Evolutionary conservation across 2,888 invertebrate species (phyloP), one percentile per base, ranked within the genome.

Genomic region (Ommatoiulus sabulosus): DNA sequence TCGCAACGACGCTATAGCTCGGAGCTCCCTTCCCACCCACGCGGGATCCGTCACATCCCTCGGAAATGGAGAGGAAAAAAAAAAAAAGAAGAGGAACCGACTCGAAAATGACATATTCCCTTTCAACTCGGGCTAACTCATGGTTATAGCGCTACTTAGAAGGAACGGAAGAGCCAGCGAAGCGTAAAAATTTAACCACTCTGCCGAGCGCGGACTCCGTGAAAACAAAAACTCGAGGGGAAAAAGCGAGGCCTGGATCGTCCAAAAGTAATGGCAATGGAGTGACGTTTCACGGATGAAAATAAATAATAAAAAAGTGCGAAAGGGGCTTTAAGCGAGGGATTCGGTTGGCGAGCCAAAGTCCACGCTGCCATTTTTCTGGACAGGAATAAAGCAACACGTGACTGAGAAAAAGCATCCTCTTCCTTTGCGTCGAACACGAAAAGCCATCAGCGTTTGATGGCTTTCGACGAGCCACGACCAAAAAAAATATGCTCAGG

Each of bases 31-130:
- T 12, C 24, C 72, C 72, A 24, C 72, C 72, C 72, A 72, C 72
- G 72, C 24, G 24, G 72, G 24, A 72, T 72, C 72, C 52, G 52
- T 17, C 52, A 17, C 12, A 52, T 52, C 52, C 72, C 72, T 72
- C 72, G 72, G 72, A 72, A 72, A 72, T 72, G 72, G 20, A 72
- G 72, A 24, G 72, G 24, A 24, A 72, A 20, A 72, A 24, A 72
- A 24, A 72, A 10, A n/a, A 72, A 72, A 72, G 24, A 72, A 72
- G 12, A 52, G 72, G 72, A 72, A 24, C 24, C 72, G 72, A 72
- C 72, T 72, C n/a, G 72, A 72, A 72, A 72, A 72, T 72, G 72
- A 72, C 72, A 72, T 72, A 72, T 72, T 72, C 72, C 72, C 72
- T 72, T 72, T 72, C 72, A 72, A 72, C 72, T 72, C 24, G 72